Evolutionary conservation across 2,888 invertebrate species (phyloP), one percentile per base, ranked within the genome.

Genomic region (Herminia tarsipennalis): DNA sequence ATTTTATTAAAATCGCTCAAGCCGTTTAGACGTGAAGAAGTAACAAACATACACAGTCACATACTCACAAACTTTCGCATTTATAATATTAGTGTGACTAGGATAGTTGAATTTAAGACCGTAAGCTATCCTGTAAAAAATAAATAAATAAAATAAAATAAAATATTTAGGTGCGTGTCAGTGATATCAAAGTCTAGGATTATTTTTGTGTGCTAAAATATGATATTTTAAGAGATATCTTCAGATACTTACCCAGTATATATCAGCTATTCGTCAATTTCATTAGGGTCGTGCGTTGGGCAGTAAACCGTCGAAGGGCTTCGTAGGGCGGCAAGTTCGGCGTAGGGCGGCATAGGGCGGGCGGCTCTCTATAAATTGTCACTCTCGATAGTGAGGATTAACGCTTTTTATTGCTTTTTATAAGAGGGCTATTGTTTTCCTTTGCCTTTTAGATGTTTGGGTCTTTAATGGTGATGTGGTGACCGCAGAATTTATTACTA

Each of bases 351-450:
- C 39, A n/a, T 50, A 48, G 56, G 57, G 50, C 32, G 49, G 56
- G 35, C 56, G 69, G 70, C 70, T 68, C 70, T 66, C 75, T 71
- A 82, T 82, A 83, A 79, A 83, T 83, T 83, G 83, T 80, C 85
- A 77, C 78, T 75, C 65, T 62, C 54, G 68, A 73, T 74, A 68
- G 69, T 66, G 57, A 42, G 69, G 65, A 70, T 76, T 68, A 68
- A 57, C 50, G 59, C 59, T 72, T n/a, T 76, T 76, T 76, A 69
- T 63, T 43, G 62, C 36, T 50, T 48, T 45, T 44, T 37, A 30
- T 38, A 46, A 37, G 45, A 56, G 66, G 60, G 69, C 66, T 72
- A 72, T 69, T 67, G 67, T 58, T 66, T 60, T 47, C 8, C 35
- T 34, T 35, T n/a, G 40, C 9, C 3, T 35, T 37, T 49, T 16